Conservation (phyloP, 2,113 vertebrate genomes). For the Neofelis nebulosa region DNA sequence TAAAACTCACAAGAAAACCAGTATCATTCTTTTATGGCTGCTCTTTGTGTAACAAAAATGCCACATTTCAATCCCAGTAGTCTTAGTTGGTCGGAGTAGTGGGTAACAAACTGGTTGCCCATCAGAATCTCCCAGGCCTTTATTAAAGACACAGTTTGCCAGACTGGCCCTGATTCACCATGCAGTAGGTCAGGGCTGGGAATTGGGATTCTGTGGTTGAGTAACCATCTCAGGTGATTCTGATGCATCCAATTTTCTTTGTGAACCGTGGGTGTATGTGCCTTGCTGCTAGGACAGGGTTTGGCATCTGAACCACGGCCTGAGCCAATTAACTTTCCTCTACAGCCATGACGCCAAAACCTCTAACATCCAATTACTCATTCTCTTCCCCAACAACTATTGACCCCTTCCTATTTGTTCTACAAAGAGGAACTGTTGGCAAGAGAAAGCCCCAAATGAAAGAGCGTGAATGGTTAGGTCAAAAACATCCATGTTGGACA, state of each 20-base stretch:
- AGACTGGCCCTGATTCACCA: not conserved
- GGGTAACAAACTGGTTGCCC: not conserved
- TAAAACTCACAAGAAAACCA: conserved; percentile 50
- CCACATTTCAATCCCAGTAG: not conserved
- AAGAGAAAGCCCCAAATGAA: not conserved
- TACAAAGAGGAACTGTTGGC: not conserved
- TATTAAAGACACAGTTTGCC: not conserved
- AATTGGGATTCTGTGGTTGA: not conserved
- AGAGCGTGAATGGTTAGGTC: not conserved
- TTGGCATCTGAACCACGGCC: not conserved
- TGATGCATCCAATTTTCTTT: not conserved
- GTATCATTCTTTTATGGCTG: not conserved
- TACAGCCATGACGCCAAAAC: not conserved
- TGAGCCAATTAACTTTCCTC: not conserved
- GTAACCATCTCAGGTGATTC: not conserved
- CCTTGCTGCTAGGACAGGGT: not conserved
- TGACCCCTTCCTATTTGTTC: not conserved
- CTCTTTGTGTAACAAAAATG: not conserved
- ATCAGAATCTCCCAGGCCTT: not conserved
- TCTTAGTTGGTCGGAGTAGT: not conserved
- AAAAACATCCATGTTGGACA: not conserved
- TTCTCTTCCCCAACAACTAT: not conserved
- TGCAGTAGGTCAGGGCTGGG: not conserved
- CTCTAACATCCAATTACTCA: not conserved
- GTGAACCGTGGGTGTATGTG: not conserved